These are phyloP conservation scores for Burhinus bistriatus DNA, from an alignment of 2,113 vertebrate species.

Conservation along the genomic window DNA sequence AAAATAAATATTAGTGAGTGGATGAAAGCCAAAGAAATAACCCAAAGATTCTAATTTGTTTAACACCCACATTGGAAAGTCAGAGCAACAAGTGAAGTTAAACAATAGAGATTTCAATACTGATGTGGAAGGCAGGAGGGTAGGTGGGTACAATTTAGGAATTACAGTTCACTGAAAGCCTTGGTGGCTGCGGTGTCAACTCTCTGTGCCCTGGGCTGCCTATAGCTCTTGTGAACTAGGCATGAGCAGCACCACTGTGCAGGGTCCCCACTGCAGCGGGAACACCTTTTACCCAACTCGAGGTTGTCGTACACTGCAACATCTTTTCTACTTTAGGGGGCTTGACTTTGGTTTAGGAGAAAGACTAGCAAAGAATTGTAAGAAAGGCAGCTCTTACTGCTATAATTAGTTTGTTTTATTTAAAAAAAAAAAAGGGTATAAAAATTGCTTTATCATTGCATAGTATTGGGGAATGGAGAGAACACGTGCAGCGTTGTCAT, in stretches of 20 bases:
- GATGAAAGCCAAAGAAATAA: not conserved
- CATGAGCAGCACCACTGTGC: not conserved
- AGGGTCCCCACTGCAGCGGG: rapidly evolving
- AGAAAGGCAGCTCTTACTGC: not conserved
- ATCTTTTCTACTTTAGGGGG: not conserved
- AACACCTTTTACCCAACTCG: not conserved
- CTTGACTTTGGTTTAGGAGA: not conserved
- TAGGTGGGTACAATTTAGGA: not conserved
- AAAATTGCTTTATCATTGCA: not conserved
- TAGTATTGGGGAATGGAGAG: not conserved
- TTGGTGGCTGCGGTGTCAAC: not conserved
- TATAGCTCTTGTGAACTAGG: not conserved
- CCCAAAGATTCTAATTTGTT: not conserved
- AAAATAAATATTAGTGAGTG: not conserved
- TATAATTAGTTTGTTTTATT: not conserved
- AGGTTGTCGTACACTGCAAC: too few relatives aligned
- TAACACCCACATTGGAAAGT: not conserved
- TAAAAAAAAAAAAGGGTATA: not conserved
- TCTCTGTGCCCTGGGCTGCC: not conserved
- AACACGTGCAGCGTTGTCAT: rapidly evolving
- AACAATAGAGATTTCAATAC: not conserved
- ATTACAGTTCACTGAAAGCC: not conserved
- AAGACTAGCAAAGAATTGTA: not conserved
- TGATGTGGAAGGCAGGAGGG: not conserved
- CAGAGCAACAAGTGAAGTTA: not conserved